Evolutionary conservation across 2,888 invertebrate species (phyloP), one percentile per base, ranked within the genome.

Genomic region (Stenchaetothrips biformis): DNA sequence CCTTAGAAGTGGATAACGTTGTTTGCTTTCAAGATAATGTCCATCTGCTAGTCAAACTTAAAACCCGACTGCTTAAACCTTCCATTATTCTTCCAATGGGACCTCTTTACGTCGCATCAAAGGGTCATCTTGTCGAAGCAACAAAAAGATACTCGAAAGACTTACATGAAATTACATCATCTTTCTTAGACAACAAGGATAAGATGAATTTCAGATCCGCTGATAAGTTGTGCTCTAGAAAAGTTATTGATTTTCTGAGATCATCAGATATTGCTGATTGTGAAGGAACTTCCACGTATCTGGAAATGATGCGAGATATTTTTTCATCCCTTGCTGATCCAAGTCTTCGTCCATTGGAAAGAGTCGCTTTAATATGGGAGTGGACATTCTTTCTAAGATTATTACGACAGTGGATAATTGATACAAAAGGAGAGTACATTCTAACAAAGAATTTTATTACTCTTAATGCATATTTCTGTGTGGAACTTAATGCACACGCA

Each of bases 91-190:
- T 49, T 7, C 49, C 49, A 9, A 49, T 49, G 13, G 49, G 49
- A 13, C 49, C 49, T 13, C 7, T 9, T 49, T 9, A 7, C 13
- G 8, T 49, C 13, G 49, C 49, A 7, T 49, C 49, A 49, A 49
- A 49, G 49, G 49, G 49, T 9, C 49, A 49, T 13, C 13, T 49
- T 7, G 13, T 13, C 13, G 49, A 49, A 13, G 49, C 49, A 49
- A 49, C 49, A 9, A 7, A 9, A 49, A 49, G 49, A 13, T 49
- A 9, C 13, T 9, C 49, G 8, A 84, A 83, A 82, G 83, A 84
- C 78, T 53, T 53, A 8, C 53, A 53, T 53, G 53, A 53, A 18
- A 11, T 53, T 11, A 53, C 53, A 11, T 16, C 18, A 18, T 53
- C 53, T 53, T 53, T 6, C 8, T 16, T 53, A 2, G 18, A 53